phyloP scores from a whole-genome alignment of 2,888 invertebrate genomes.

The Eilema depressum region DNA sequence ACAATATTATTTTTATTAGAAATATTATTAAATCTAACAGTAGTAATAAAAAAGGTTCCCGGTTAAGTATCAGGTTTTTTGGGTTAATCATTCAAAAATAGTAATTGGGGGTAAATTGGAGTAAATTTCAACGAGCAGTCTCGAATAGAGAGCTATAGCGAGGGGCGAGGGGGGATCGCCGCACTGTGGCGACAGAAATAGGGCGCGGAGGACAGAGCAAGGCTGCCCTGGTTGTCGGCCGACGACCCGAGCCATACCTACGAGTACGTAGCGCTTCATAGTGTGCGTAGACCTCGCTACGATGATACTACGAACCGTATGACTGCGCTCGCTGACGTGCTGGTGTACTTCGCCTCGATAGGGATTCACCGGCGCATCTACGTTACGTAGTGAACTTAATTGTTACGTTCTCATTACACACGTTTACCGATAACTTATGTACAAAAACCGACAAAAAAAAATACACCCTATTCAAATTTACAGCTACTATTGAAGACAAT shows the following conservation, averaged over 20 bases:
- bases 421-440: slow-evolving; percentile 3
- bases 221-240: slow-evolving; percentile 85
- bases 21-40: background rate
- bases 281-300: slow-evolving; percentile 64
- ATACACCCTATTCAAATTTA: background rate
- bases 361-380: slow-evolving; percentile 65
- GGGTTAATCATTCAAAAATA: slow-evolving; percentile 31
- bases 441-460: background rate
- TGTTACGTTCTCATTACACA: slow-evolving; percentile 37
- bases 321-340: slow-evolving; percentile 40
- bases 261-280: slow-evolving; percentile 56
- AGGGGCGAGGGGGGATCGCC: slow-evolving; percentile 56
- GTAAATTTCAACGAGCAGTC: slow-evolving; percentile 73
- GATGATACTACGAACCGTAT: slow-evolving; percentile 64
- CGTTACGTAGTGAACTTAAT: slow-evolving; percentile 54
- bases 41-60: background rate
- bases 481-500: background rate
- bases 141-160: slow-evolving; percentile 54
- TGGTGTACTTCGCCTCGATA: slow-evolving; percentile 47
- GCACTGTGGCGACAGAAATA: slow-evolving; percentile 84
- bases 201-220: slow-evolving; percentile 87
- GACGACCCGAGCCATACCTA: slow-evolving; percentile 78
- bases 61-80: background rate
- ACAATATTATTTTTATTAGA: background rate
- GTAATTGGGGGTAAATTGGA: slow-evolving; percentile 59